These are phyloP conservation scores for Cotesia typhae DNA, from an alignment of 1,140 invertebrate species.

Conservation along the genomic window DNA sequence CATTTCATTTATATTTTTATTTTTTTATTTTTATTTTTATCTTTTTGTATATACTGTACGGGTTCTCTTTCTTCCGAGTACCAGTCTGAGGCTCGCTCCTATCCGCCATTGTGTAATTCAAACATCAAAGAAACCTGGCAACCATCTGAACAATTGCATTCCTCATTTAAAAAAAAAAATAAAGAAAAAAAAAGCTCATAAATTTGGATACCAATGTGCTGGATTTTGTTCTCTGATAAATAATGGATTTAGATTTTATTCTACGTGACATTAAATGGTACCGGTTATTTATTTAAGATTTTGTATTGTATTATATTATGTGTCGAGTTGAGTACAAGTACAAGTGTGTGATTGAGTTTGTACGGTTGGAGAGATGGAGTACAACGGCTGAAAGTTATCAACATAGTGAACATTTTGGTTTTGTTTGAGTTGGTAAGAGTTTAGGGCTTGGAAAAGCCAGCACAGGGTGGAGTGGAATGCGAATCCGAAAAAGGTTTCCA, in stretches of 20 bases:
- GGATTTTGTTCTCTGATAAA: neutral
- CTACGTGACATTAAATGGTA: no score
- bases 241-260: no score
- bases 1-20: constrained; percentile 10
- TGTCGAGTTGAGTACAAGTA: no score
- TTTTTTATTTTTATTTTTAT: neutral
- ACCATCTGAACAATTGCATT: constrained; percentile 7
- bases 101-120: constrained; percentile 32
- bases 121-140: constrained; percentile 26
- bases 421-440: neutral
- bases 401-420: no score
- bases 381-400: no score
- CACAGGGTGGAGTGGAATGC: neutral
- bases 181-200: neutral
- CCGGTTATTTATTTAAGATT: no score
- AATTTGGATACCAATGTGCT: neutral
- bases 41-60: neutral
- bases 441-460: neutral
- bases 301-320: no score
- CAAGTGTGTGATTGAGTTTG: no score
- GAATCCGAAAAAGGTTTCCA: constrained; percentile 6
- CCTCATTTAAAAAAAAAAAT: neutral
- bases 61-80: constrained; percentile 7
- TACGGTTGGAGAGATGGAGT: no score
- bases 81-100: neutral